Evolutionary conservation across 1,140 invertebrate genomes (phyloP).

Genomic region (Probaryconus sp.): DNA sequence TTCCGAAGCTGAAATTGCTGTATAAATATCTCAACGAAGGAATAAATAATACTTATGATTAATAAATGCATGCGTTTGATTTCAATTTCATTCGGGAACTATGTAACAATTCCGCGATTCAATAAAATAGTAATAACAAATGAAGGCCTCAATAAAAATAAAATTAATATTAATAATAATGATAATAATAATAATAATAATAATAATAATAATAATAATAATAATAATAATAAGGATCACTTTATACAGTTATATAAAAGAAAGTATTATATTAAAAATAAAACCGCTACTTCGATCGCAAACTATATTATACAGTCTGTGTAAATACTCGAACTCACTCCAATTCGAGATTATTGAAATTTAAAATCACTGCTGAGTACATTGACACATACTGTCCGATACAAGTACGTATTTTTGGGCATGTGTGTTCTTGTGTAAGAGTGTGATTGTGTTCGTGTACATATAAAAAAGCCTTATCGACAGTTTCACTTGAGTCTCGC

Average conservation of each 20-base stretch:
- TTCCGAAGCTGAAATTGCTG: constrained; percentile 19
- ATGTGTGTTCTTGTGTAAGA: constrained; percentile 46
- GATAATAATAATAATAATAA: too few species aligned
- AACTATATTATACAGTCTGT: constrained; percentile 57
- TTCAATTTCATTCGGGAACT: constrained; percentile 17
- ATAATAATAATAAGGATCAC: constrained; percentile 32
- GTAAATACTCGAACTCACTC: constrained; percentile 49
- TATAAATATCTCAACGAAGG: constrained; percentile 3
- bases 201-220: too few species aligned
- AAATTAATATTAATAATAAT: too few species aligned
- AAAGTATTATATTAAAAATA: constrained; percentile 35
- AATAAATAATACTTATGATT: constrained; percentile 40
- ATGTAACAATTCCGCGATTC: constrained; percentile 36
- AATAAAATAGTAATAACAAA: constrained; percentile 55
- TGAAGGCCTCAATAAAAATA: constrained; percentile 39
- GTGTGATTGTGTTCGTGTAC: constrained; percentile 62
- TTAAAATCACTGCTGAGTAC: constrained; percentile 49
- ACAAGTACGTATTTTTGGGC: constrained; percentile 46
- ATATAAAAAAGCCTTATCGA: constrained; percentile 76
- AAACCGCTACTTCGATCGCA: constrained; percentile 42
- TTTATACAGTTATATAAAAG: constrained; percentile 51
- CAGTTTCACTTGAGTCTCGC: constrained; percentile 70
- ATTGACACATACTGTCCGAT: constrained; percentile 52
- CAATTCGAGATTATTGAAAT: constrained; percentile 51
- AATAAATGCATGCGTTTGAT: constrained; percentile 33